Evolutionary conservation across 1,140 invertebrate genomes (phyloP).

Genomic region (Drosophila murphyi): DNA sequence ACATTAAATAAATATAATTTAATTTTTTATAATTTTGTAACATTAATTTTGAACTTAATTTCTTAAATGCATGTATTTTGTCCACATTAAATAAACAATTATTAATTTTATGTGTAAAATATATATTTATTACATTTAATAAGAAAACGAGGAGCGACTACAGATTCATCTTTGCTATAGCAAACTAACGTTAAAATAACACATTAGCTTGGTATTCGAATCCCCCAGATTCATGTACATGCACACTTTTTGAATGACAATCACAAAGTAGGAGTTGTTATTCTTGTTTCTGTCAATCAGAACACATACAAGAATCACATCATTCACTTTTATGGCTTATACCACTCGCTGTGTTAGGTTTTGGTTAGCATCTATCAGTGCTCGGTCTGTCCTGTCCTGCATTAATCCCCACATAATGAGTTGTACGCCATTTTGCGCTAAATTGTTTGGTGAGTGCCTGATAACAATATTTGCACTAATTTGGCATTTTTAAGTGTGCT

Average conservation of each 20-base stretch:
- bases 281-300: neutral
- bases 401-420: slow-evolving; percentile 83
- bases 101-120: no score
- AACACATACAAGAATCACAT: neutral
- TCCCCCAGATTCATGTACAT: neutral
- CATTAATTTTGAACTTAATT: no score
- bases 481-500: slow-evolving; percentile 84
- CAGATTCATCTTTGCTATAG: no score
- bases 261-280: neutral
- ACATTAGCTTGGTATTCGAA: neutral
- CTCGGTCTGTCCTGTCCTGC: slow-evolving; percentile 27
- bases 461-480: slow-evolving; percentile 85
- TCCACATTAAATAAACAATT: no score
- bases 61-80: no score
- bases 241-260: neutral
- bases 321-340: neutral
- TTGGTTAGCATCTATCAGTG: neutral
- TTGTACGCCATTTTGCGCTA: slow-evolving; percentile 84
- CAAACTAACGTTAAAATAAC: no score
- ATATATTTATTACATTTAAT: no score
- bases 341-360: neutral
- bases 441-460: slow-evolving; percentile 84
- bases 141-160: no score
- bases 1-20: no score
- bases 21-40: no score